These are phyloP conservation scores for Neodontobutis hainanensis DNA, from an alignment of 2,113 vertebrate species.

Conservation along the genomic window DNA sequence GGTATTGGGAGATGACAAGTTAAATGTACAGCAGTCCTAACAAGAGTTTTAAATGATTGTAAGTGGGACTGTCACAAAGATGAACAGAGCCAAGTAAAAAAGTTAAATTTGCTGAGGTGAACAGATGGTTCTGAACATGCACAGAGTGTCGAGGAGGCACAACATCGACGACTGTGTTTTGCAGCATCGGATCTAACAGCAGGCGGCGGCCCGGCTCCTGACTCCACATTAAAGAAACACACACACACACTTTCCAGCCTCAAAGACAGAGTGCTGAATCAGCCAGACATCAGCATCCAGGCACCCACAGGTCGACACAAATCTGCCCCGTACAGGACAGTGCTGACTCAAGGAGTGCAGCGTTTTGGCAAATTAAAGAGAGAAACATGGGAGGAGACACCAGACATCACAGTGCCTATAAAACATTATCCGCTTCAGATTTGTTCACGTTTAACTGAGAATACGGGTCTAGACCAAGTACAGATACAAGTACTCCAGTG, in stretches of 20 bases:
- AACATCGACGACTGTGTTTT: neutral
- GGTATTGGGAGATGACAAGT: too few relatives aligned
- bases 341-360: neutral
- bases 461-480: too few relatives aligned
- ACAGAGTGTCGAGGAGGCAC: neutral
- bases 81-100: conserved; percentile 31
- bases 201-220: conserved; percentile 12
- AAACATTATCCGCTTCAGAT: too few relatives aligned
- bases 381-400: neutral
- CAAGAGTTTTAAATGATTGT: too few relatives aligned
- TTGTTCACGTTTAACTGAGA: too few relatives aligned
- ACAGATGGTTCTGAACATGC: conserved; percentile 40
- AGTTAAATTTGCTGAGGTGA: conserved; percentile 30
- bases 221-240: conserved; percentile 36
- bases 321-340: conserved; percentile 1
- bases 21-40: too few relatives aligned
- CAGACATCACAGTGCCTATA: neutral
- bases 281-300: conserved; percentile 9
- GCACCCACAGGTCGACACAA: conserved; percentile 3
- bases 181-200: conserved; percentile 43
- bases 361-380: conserved; percentile 1
- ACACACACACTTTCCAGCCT: conserved; percentile 23
- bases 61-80: conserved; percentile 14
- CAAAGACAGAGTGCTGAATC: conserved; percentile 44
- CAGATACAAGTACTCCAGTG: too few relatives aligned